These are phyloP conservation scores for Teleiodes luculella DNA, from an alignment of 2,888 invertebrate genomes.

Conservation along the genomic window DNA sequence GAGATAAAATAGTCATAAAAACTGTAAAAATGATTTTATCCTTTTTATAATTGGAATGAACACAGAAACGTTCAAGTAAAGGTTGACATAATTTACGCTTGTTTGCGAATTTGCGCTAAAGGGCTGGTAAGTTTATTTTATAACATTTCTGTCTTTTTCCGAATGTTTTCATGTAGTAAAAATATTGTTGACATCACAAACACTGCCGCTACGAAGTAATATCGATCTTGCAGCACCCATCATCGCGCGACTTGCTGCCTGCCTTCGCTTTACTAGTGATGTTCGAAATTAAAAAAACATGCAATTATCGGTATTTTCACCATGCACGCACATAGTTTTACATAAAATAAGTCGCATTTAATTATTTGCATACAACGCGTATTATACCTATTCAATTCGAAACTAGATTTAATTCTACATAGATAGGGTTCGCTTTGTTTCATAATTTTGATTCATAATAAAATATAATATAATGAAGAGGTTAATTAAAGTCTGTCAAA, in stretches of 20 bases:
- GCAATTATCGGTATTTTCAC: no score
- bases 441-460: no score
- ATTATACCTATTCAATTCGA: no score
- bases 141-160: not conserved
- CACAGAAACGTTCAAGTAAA: not conserved
- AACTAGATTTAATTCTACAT: no score
- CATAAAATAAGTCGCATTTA: no score
- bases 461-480: no score
- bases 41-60: not conserved
- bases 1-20: conserved; percentile 9
- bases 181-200: conserved; percentile 61
- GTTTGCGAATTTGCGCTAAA: not conserved
- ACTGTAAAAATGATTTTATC: not conserved
- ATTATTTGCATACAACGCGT: no score
- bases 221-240: conserved; percentile 39
- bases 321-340: no score
- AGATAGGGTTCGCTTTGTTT: no score
- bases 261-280: conserved; percentile 32
- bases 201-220: conserved; percentile 43
- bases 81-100: conserved; percentile 5
- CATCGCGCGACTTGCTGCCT: conserved; percentile 16
- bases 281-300: no score
- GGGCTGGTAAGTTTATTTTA: not conserved
- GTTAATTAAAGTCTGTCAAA: no score
- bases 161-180: conserved; percentile 24